Evolutionary conservation across 2,113 vertebrate genomes (phyloP).

Genomic region (Sclerurus mexicanus): DNA sequence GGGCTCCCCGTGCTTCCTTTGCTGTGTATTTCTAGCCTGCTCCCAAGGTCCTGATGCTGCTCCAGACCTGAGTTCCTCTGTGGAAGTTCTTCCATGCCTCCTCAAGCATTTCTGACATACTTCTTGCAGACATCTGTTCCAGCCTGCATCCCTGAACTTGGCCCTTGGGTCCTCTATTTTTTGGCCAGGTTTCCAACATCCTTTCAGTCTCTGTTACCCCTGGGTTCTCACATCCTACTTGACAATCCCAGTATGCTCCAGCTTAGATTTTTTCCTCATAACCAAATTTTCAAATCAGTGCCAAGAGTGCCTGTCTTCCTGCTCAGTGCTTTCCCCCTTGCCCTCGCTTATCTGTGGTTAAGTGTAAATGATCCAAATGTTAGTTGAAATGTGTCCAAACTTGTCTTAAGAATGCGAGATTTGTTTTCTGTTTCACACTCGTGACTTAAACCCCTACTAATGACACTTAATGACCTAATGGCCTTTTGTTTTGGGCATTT

Average conservation of each 20-base stretch:
- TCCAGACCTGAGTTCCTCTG: background rate
- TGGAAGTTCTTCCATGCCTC: background rate
- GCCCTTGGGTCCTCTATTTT: background rate
- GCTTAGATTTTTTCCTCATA: background rate
- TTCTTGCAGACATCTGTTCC: background rate
- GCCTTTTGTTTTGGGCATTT: background rate
- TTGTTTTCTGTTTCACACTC: background rate
- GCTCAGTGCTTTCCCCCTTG: background rate
- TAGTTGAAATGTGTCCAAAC: background rate
- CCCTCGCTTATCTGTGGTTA: background rate
- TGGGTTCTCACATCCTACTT: background rate
- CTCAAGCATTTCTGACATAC: accelerated
- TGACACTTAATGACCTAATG: background rate
- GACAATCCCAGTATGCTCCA: background rate
- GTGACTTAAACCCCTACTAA: background rate
- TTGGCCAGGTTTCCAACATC: background rate
- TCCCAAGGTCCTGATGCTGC: background rate
- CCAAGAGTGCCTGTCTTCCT: background rate
- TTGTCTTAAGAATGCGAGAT: background rate
- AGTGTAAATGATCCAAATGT: background rate
- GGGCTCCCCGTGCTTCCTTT: background rate
- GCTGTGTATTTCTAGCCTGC: accelerated
- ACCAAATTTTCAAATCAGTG: background rate
- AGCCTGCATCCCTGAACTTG: background rate
- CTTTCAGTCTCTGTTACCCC: background rate